Base-by-base conservation (phyloP, 2,113 vertebrate genomes). In the Hepsetus odoe region DNA sequence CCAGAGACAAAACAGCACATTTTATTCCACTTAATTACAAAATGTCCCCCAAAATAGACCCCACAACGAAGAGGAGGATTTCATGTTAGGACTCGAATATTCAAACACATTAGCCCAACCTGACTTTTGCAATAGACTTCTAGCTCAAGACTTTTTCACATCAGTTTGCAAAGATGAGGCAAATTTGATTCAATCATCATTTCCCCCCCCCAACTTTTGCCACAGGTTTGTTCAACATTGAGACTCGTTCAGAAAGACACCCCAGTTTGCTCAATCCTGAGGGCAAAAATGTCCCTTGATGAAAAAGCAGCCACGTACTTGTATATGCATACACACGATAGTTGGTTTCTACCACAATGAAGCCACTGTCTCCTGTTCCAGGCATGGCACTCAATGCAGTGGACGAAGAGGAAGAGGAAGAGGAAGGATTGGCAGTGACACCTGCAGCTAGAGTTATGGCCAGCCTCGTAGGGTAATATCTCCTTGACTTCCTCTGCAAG, bases 281-380 rank as follows among this genome's bases (percentile, higher is more conserved):
- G 13, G 46, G 4, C 8, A 11, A 42, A 42, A 42, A 4, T n/a
- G n/a, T n/a, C n/a, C n/a, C n/a, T n/a, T n/a, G n/a, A 38, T 38
- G 9, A 38, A 38, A 40, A 12, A 38, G 11, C 2, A 40, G 24
- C 30, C 32, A 90, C 89, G 1, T 87, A 98, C 96, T 93, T 0
- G 96, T 98, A 80, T 97, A 97, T 51, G 95, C 96, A 24, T 97
- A 97, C 42, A 98, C 86, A 10, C 96, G 93, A 86, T 97, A 97
- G 83, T 97, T 97, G 44, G 96, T 98, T 87, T 98, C 96, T 5
- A 98, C 94, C 0, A 96, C 87, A 7, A 98, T 93, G 88, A 94
- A 98, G 80, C 95, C 94, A 1, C 92, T 28, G 0, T 93, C 91
- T 80, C 86, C 91, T 4, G 90, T 76, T 64, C 85, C 85, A 2